Base-by-base conservation (phyloP, 2,888 invertebrate genomes). In the Ochropleura leucogaster region DNA sequence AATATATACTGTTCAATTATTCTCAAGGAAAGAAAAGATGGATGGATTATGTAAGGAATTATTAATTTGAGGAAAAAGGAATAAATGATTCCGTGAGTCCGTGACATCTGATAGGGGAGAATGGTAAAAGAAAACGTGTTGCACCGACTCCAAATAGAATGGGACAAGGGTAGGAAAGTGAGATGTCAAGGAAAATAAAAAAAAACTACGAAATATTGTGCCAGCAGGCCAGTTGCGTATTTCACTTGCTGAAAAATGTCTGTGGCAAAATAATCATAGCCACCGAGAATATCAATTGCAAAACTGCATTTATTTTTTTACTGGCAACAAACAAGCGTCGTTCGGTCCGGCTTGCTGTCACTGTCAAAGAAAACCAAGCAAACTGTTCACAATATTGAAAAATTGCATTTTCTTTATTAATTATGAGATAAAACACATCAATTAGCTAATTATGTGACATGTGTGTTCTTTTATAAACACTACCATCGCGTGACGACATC, bases 321-420 rank as follows among this genome's bases (percentile, higher is more conserved):
- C 18, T 79, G 76, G 82, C 44, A 81, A 77, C 77, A 70, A 76
- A 57, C 53, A 78, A 77, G 86, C 86, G 85, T 82, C 70, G 79
- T 68, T 66, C 47, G 59, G 16, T 49, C 49, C 83, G 83, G 86
- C 85, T 76, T 84, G 72, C 82, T 87, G 87, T 88, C 85, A 87
- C 74, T 87, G 89, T 89, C 89, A 89, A 87, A 79, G 71, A 68
- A 78, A 57, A 77, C 68, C 71, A 70, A 85, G 79, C 66, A 76
- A 82, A 77, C 75, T 73, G 62, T 74, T 82, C 70, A 64, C 51
- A 72, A 53, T 71, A 65, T 68, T 64, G 57, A 60, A 79, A 69
- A 80, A 59, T 78, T 65, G 47, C 66, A 60, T 81, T 80, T 87
- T 87, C 63, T 83, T 68, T 60, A 77, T 10, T 68, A 83, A 74